Evolutionary conservation across 2,888 invertebrate genomes (phyloP).

Genomic region (Leuctra nigra): DNA sequence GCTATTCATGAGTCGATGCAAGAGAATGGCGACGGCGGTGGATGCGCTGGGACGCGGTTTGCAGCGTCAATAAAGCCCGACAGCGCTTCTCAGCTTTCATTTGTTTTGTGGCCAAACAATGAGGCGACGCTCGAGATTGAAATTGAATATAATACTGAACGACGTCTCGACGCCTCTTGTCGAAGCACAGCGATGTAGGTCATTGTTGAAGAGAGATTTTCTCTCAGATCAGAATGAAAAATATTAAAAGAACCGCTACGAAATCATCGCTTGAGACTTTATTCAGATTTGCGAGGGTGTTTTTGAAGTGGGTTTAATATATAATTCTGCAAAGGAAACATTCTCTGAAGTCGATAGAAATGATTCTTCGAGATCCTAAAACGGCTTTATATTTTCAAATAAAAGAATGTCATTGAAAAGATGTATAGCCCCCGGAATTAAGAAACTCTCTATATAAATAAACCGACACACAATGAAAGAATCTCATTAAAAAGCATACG

Average conservation of each 20-base stretch:
- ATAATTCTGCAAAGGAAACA: no score
- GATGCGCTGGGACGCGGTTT: neutral
- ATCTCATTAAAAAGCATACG: conserved; percentile 15
- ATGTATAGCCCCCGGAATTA: conserved; percentile 15
- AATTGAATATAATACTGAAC: no score
- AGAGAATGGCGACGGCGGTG: no score
- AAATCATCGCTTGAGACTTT: no score
- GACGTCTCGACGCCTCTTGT: neutral
- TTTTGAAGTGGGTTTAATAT: no score
- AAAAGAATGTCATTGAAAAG: conserved; percentile 7
- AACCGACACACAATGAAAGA: conserved; percentile 5
- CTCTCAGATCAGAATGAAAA: no score
- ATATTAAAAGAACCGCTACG: no score
- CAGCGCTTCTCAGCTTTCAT: conserved; percentile 23
- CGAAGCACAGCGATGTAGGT: neutral
- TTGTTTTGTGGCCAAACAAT: conserved; percentile 27
- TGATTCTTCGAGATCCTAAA: neutral
- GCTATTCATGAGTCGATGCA: neutral
- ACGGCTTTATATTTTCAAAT: neutral
- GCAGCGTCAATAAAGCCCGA: neutral
- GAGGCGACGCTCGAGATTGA: conserved; percentile 14
- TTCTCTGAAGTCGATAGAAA: neutral
- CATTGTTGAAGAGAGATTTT: no score
- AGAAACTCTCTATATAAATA: conserved; percentile 17
- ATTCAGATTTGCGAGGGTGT: neutral